These are phyloP conservation scores for Eristalinus sepulchralis DNA, from an alignment of 2,888 invertebrate genomes.

Conservation along the genomic window DNA sequence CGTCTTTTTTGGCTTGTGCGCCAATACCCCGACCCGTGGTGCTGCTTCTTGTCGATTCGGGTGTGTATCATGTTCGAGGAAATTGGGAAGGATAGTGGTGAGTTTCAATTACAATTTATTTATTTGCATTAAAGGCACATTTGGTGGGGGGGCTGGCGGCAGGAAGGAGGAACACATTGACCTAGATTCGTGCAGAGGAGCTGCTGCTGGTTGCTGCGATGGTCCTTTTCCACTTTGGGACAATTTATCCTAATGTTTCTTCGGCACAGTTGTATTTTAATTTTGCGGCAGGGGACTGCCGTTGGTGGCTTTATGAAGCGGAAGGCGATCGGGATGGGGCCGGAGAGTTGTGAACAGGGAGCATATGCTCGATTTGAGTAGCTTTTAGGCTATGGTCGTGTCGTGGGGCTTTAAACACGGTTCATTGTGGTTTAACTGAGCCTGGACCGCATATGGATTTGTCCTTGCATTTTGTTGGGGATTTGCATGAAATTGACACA, in stretches of 20 bases:
- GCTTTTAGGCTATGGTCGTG: not conserved
- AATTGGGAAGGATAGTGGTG: constrained; percentile 25
- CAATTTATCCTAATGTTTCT: constrained; percentile 60
- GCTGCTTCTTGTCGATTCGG: not conserved
- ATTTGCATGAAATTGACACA: not conserved
- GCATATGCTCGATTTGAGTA: not conserved
- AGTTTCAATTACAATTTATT: constrained; percentile 69
- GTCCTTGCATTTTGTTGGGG: not conserved
- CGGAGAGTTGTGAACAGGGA: not conserved
- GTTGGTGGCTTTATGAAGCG: constrained; percentile 6
- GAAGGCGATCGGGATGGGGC: not conserved
- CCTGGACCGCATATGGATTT: not conserved
- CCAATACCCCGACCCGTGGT: not conserved
- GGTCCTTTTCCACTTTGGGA: constrained; percentile 22
- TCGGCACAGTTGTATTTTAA: constrained; percentile 16
- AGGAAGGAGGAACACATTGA: constrained; percentile 37
- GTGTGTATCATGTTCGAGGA: constrained; percentile 32
- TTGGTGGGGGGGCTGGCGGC: not conserved
- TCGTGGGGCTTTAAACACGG: not conserved
- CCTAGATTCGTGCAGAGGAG: constrained; percentile 40
- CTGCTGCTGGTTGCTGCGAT: not conserved
- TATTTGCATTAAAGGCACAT: constrained; percentile 44
- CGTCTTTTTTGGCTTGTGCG: not conserved
- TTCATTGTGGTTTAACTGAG: not conserved
- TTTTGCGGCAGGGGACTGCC: constrained; percentile 10